These are phyloP conservation scores for Pterocles burchelli DNA, from an alignment of 2,113 vertebrate species.

Conservation along the genomic window DNA sequence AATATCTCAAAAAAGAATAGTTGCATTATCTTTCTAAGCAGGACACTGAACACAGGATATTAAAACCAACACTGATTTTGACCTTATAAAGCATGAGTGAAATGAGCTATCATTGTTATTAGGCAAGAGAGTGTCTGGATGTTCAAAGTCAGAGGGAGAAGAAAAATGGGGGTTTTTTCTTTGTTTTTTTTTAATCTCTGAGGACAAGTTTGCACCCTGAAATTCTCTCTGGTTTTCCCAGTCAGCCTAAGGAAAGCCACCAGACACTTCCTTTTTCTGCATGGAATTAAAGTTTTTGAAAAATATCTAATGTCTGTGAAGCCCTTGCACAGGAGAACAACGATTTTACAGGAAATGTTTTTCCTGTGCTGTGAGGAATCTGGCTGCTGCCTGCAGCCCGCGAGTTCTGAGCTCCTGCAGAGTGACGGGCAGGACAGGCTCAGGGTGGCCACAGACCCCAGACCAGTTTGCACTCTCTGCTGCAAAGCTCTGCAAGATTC, in stretches of 20 bases:
- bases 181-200: neutral
- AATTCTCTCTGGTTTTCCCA: neutral
- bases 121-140: neutral
- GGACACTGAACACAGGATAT: constrained; percentile 18
- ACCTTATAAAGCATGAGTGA: neutral
- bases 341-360: neutral
- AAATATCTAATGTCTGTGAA: neutral
- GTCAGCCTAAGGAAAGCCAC: neutral
- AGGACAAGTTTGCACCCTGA: neutral
- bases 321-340: neutral
- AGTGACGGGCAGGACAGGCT: neutral
- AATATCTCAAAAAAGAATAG: neutral
- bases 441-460: neutral
- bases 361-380: neutral
- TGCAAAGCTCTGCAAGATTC: neutral
- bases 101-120: neutral
- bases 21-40: neutral
- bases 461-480: neutral
- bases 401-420: neutral
- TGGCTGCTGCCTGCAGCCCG: rapidly evolving
- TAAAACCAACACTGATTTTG: constrained; percentile 10
- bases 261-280: neutral
- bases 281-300: neutral
- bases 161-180: neutral
- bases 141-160: neutral